Evolutionary conservation across 2,113 vertebrate species (phyloP).

Genomic region (Grus americana): DNA sequence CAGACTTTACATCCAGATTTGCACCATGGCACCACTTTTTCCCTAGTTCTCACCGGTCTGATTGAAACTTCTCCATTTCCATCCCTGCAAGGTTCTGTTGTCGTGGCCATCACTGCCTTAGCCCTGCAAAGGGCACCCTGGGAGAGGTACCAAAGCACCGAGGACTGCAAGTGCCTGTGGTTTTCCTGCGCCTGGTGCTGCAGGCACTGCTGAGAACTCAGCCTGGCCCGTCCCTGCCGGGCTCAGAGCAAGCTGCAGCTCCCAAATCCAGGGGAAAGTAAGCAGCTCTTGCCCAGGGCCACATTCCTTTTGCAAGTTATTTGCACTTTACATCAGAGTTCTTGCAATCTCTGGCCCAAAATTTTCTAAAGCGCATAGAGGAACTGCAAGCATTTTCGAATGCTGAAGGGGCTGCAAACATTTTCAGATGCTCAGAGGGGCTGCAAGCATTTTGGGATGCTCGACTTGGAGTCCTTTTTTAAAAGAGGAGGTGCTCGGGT

Average conservation of each 20-base stretch:
- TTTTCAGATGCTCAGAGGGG: not conserved
- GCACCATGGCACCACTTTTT: not conserved
- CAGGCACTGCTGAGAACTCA: not conserved
- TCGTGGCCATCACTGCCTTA: not conserved
- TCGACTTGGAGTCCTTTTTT: not conserved
- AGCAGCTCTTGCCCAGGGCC: not conserved
- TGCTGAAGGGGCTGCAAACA: not conserved
- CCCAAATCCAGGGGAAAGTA: not conserved
- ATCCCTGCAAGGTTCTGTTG: not conserved
- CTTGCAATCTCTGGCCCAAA: not conserved
- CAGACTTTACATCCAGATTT: not conserved
- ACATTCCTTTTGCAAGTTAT: not conserved
- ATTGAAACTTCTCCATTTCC: not conserved
- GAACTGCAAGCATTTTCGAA: not conserved
- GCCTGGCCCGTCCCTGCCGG: not conserved
- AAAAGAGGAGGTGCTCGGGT: not conserved
- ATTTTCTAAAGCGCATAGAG: not conserved
- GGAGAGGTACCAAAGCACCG: not conserved
- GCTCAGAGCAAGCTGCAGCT: not conserved
- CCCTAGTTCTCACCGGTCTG: not conserved
- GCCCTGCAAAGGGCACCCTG: not conserved
- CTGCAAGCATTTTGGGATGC: not conserved
- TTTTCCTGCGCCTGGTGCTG: not conserved
- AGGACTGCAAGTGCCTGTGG: accelerated
- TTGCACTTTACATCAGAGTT: not conserved